Evolutionary conservation across 1,140 invertebrate species (phyloP).

Genomic region (Ladona fulva): DNA sequence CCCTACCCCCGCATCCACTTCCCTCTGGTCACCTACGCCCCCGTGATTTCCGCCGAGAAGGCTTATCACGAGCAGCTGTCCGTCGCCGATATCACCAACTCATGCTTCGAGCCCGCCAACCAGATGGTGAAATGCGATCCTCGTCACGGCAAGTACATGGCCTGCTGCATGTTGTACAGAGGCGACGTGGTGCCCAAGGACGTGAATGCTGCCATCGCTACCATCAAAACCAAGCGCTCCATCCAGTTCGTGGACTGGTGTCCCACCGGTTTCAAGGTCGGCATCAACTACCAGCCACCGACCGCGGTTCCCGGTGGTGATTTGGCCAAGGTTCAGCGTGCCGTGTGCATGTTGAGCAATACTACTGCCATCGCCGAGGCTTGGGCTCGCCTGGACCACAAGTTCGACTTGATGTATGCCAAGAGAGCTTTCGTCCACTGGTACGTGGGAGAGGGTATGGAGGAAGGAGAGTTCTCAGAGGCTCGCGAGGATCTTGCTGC

Average conservation of each 20-base stretch:
- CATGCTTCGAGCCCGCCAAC: constrained; percentile 82
- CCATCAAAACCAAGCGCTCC: constrained; percentile 73
- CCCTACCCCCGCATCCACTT: constrained; percentile 78
- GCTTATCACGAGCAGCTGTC: constrained; percentile 76
- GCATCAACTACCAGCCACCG: constrained; percentile 69
- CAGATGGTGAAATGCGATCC: constrained; percentile 93
- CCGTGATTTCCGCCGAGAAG: constrained; percentile 75
- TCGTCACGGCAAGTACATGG: constrained; percentile 84
- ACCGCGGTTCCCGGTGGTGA: constrained; percentile 76
- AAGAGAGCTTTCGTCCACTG: constrained; percentile 57
- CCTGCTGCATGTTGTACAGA: constrained; percentile 69
- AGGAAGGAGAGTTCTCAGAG: constrained; percentile 59
- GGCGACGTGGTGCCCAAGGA: constrained; percentile 56
- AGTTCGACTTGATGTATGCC: constrained; percentile 75
- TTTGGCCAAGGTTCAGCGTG: constrained; percentile 62
- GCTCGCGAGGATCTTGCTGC: constrained; percentile 57
- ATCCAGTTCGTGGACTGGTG: constrained; percentile 90
- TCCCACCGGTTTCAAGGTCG: constrained; percentile 78
- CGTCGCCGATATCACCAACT: constrained; percentile 80
- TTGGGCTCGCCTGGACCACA: constrained; percentile 68
- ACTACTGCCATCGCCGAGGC: constrained; percentile 73
- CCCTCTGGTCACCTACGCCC: constrained; percentile 75
- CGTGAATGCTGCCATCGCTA: constrained; percentile 65
- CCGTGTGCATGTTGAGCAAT: constrained; percentile 70
- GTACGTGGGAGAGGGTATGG: constrained; percentile 70